Conservation (phyloP, 2,888 invertebrate species). For the Blastobasis lacticolella region DNA sequence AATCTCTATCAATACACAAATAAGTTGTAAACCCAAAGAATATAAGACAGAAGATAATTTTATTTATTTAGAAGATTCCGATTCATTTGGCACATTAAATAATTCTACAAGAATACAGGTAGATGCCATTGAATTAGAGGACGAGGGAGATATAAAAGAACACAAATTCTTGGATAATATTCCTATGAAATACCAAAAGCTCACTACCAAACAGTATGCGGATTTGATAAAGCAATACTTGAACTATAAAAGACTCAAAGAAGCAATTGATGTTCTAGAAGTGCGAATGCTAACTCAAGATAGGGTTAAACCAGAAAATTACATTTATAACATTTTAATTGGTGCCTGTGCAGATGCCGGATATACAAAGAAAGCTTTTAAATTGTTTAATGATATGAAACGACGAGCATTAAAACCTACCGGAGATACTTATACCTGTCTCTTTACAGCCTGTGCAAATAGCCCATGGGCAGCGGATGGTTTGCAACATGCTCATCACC, state of each 20-base stretch:
- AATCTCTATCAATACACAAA: neutral
- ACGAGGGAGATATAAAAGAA: slow-evolving; percentile 76
- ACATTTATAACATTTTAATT: slow-evolving; percentile 88
- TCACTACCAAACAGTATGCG: slow-evolving; percentile 79
- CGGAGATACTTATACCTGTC: slow-evolving; percentile 84
- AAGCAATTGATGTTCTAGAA: slow-evolving; percentile 87
- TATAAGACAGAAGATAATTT: slow-evolving; percentile 47
- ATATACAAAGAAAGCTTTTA: slow-evolving; percentile 89
- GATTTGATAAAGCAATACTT: slow-evolving; percentile 81
- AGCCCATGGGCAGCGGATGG: slow-evolving; percentile 81
- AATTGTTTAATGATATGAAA: slow-evolving; percentile 88
- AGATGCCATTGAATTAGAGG: slow-evolving; percentile 36
- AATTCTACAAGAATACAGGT: slow-evolving; percentile 23
- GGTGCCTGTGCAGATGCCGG: slow-evolving; percentile 88
- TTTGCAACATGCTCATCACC: slow-evolving; percentile 76
- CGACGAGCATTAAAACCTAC: slow-evolving; percentile 79
- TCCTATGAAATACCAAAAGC: slow-evolving; percentile 63
- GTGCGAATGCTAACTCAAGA: slow-evolving; percentile 84
- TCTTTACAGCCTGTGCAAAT: slow-evolving; percentile 92
- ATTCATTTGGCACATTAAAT: slow-evolving; percentile 71
- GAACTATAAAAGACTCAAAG: slow-evolving; percentile 77
- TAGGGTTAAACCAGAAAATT: slow-evolving; percentile 83
- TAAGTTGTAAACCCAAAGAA: slow-evolving; percentile 24
- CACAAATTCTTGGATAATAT: slow-evolving; percentile 70
- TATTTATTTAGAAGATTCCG: slow-evolving; percentile 63